A percentile compares a stretch with the other conserved stretches of the same genome.
phyloP scores from a whole-genome alignment of 2,797 vertebrate species.

The Acrocephalus scirpaceus region DNA sequence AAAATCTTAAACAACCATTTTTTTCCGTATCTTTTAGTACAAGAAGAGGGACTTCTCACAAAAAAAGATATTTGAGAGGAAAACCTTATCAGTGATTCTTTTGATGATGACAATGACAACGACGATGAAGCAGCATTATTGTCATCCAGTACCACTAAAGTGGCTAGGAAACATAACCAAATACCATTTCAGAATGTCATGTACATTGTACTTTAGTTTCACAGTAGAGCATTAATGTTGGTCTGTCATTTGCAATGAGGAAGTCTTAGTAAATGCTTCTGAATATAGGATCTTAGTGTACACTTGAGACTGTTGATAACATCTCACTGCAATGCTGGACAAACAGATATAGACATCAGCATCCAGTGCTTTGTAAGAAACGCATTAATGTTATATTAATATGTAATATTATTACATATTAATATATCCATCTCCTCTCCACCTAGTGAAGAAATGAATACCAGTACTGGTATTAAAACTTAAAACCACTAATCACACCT shows the following conservation, averaged over 20 bases:
- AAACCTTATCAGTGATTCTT: not conserved
- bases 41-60: not conserved
- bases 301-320: not conserved
- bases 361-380: not conserved
- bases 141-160: not conserved
- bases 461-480: not conserved
- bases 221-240: not conserved
- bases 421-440: no score
- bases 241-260: not conserved
- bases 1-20: not conserved
- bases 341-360: not conserved
- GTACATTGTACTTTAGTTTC: not conserved
- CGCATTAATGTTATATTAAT: not conserved
- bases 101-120: no score
- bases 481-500: not conserved
- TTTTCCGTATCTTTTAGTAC: not conserved
- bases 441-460: not conserved
- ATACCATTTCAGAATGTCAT: not conserved
- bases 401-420: no score
- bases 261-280: conserved; percentile 7
- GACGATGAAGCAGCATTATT: not conserved
- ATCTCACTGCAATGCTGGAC: not conserved
- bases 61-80: not conserved
- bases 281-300: not conserved
- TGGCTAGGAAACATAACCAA: not conserved